These are phyloP conservation scores for Herpetotheres cachinnans DNA, from an alignment of 2,113 vertebrate species.

Conservation along the genomic window DNA sequence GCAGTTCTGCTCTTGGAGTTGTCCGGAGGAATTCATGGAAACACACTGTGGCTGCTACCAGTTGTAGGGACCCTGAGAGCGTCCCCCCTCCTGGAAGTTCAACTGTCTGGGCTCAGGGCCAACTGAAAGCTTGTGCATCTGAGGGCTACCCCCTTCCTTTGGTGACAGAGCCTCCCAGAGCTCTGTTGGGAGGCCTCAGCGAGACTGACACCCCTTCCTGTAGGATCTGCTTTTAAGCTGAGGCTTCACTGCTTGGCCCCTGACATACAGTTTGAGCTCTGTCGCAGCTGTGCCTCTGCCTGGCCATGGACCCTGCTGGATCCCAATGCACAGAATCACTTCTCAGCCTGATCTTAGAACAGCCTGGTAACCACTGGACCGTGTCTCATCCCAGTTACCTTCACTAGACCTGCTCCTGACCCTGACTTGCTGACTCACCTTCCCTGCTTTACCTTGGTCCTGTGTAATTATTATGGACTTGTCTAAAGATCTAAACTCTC, in stretches of 20 bases:
- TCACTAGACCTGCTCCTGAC: background rate
- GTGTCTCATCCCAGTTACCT: background rate
- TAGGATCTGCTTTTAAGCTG: background rate
- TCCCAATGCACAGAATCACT: fast-evolving
- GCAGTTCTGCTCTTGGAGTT: background rate
- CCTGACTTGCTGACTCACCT: background rate
- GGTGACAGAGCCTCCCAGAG: background rate
- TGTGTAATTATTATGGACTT: background rate
- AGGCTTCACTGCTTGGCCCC: background rate
- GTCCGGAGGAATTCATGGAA: background rate
- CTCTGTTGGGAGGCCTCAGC: background rate
- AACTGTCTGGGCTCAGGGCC: background rate
- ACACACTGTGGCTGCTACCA: background rate
- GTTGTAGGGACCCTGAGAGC: background rate
- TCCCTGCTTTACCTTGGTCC: background rate
- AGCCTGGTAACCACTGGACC: background rate
- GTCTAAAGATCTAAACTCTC: background rate
- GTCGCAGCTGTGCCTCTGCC: background rate
- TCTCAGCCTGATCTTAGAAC: background rate
- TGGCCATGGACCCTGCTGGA: background rate
- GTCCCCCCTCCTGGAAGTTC: background rate
- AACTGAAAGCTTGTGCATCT: background rate
- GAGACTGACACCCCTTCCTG: background rate
- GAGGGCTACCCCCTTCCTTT: background rate
- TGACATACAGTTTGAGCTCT: background rate